Percentiles rank a stretch among this genome's conserved stretches.
These are phyloP conservation scores for Teleogryllus oceanicus DNA, from an alignment of 2,888 invertebrate species.

Conservation along the genomic window DNA sequence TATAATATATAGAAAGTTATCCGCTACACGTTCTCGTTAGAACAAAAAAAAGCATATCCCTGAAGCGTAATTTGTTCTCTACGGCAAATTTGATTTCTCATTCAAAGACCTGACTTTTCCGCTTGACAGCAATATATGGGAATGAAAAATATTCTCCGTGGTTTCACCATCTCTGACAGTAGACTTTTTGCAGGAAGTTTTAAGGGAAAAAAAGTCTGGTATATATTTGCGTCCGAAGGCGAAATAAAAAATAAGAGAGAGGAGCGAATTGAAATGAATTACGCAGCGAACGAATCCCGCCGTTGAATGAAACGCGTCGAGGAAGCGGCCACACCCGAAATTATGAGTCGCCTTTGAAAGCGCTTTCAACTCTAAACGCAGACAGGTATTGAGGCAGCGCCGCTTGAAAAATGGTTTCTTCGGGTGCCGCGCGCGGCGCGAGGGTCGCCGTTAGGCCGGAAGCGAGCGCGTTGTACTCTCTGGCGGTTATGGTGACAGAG, in stretches of 20 bases:
- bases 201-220: background rate
- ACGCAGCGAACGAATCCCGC: background rate
- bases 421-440: background rate
- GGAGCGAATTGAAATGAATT: background rate
- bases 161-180: too few relatives aligned
- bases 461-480: background rate
- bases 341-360: constrained; percentile 11
- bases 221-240: too few relatives aligned
- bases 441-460: background rate
- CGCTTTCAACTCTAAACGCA: constrained; percentile 18
- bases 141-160: too few relatives aligned
- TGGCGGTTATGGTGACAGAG: background rate
- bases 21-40: too few relatives aligned
- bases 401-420: background rate
- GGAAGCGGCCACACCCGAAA: background rate
- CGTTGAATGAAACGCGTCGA: background rate
- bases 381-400: constrained; percentile 6
- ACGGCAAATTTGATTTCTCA: too few relatives aligned
- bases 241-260: too few relatives aligned
- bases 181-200: background rate
- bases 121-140: too few relatives aligned
- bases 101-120: too few relatives aligned
- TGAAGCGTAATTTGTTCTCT: too few relatives aligned
- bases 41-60: too few relatives aligned
- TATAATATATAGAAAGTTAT: too few relatives aligned